Base-by-base conservation (phyloP, 2,888 invertebrate species). In the Bhutanitis thaidina region DNA sequence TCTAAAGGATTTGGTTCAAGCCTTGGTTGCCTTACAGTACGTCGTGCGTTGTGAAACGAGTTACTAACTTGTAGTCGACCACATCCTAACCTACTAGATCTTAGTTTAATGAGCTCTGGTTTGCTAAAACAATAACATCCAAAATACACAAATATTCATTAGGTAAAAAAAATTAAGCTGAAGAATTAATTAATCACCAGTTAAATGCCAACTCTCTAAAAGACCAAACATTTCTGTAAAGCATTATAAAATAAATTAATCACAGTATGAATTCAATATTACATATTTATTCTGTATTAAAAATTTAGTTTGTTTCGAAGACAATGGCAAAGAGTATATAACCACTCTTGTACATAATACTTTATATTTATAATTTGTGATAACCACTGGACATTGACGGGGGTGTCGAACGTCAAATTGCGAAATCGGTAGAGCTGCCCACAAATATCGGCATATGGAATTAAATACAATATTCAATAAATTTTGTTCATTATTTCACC, bases 151-250 rank as follows among this genome's bases (percentile, higher is more conserved):
- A 36, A 35, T 38, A 36, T 43, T 32, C 12, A 12, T 12, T 12
- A 12, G n/a, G 7, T 7, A 12, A 7, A 12, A 14, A 32, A 16
- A 7, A 45, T 44, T 45, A 49, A 25, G 49, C 40, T 51, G 55
- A 55, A 7, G 38, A 34, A 20, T 41, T 45, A 50, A 44, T 30
- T 74, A n/a, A n/a, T 54, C 74, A 88, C 89, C 79, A 81, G 69
- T 56, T 75, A 65, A 74, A 69, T 45, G 75, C 75, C 65, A 84
- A 65, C 63, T 87, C 82, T 49, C 80, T 75, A 54, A 74, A 76
- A 56, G 64, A 75, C 67, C 74, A 77, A 65, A 78, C 77, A 80
- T 85, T 87, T 77, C 75, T 80, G 62, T 67, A 80, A 62, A 86
- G 80, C 88, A 88, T 88, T 61, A 59, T 86, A 76, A 46, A 40